phyloP scores from a whole-genome alignment of 2,888 invertebrate species.

The Monoplex corrugatus region DNA sequence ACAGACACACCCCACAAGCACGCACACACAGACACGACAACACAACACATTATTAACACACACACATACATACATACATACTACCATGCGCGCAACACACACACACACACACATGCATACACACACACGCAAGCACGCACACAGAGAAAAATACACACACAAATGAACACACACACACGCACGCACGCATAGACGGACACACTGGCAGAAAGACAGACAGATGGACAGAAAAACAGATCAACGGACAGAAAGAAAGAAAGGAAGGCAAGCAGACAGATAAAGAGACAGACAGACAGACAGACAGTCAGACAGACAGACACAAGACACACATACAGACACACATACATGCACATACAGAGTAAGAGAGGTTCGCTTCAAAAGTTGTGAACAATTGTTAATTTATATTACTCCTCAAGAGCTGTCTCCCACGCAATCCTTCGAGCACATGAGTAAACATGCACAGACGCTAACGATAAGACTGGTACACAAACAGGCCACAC shows the following conservation, averaged over 20 bases:
- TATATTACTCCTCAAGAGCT: no score
- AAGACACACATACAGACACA: background rate
- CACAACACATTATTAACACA: no score
- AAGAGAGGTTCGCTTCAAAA: no score
- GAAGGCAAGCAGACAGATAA: background rate
- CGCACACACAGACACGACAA: background rate
- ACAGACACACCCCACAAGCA: background rate
- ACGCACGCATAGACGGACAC: background rate
- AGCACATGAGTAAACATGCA: no score
- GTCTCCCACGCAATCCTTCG: no score
- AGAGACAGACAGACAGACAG: conserved; percentile 9
- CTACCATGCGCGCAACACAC: no score
- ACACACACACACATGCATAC: background rate
- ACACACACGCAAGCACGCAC: background rate
- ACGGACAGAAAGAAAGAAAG: background rate
- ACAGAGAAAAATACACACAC: background rate
- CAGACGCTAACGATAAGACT: no score
- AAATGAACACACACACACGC: background rate
- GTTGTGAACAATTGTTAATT: no score
- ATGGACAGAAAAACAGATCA: background rate
- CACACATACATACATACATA: no score
- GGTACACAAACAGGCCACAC: background rate
- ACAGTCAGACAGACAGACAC: background rate
- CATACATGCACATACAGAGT: no score
- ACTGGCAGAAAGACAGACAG: background rate